Evolutionary conservation across 2,888 invertebrate species (phyloP).

Genomic region (Eilema griseolum): DNA sequence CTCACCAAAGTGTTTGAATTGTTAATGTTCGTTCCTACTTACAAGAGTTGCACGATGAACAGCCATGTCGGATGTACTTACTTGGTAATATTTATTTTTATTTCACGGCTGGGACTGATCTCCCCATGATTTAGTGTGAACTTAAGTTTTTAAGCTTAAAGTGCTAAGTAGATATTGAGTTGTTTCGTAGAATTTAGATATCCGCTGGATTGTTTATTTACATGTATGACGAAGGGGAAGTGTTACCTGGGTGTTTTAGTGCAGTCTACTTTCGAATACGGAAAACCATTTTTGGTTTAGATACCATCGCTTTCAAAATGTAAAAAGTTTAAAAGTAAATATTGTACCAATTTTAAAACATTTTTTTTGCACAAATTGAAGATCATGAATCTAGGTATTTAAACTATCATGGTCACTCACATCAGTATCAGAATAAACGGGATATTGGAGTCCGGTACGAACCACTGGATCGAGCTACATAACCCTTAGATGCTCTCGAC

Average conservation of each 20-base stretch:
- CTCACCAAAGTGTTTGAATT: constrained; percentile 82
- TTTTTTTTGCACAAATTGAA: too few relatives aligned
- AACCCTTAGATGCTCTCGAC: too few relatives aligned
- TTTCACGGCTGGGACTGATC: constrained; percentile 25
- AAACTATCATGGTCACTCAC: too few relatives aligned
- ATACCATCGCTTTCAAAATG: too few relatives aligned
- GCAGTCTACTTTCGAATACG: neutral
- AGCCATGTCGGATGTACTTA: constrained; percentile 46
- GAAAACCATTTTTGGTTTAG: too few relatives aligned
- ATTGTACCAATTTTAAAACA: too few relatives aligned
- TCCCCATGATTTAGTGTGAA: constrained; percentile 39
- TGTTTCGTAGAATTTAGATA: constrained; percentile 15
- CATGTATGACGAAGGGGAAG: neutral
- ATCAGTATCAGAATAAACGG: too few relatives aligned
- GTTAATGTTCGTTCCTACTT: constrained; percentile 72
- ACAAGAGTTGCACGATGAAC: constrained; percentile 40
- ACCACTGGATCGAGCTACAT: too few relatives aligned
- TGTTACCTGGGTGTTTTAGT: neutral
- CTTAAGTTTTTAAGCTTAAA: constrained; percentile 24
- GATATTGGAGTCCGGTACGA: too few relatives aligned
- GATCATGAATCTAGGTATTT: too few relatives aligned
- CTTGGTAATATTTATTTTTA: constrained; percentile 53
- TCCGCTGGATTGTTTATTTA: constrained; percentile 15
- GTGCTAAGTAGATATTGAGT: constrained; percentile 22
- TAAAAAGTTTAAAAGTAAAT: too few relatives aligned